These are phyloP conservation scores for Drosophila mettleri DNA, from an alignment of 2,888 invertebrate genomes.

Conservation along the genomic window DNA sequence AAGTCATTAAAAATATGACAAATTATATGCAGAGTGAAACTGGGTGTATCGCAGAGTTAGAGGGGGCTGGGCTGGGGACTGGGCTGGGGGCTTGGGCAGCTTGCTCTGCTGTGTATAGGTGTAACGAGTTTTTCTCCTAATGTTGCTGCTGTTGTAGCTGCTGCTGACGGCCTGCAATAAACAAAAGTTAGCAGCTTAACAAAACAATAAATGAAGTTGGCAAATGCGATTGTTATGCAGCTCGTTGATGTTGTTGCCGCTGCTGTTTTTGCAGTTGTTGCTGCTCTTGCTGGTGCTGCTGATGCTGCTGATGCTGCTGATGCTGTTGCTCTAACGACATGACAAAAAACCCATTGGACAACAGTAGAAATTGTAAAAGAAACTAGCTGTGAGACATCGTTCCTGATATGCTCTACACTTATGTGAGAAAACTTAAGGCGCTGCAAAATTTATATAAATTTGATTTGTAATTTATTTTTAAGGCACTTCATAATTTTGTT, in stretches of 20 bases:
- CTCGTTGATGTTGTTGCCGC: conserved; percentile 21
- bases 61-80: too few species aligned
- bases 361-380: conserved; percentile 9
- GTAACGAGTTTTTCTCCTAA: conserved; percentile 44
- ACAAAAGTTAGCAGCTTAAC: conserved; percentile 80
- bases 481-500: too few species aligned
- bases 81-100: not conserved
- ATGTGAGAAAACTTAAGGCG: not conserved
- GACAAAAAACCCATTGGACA: conserved; percentile 44
- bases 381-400: conserved; percentile 15
- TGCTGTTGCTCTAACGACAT: conserved; percentile 28
- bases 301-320: not conserved
- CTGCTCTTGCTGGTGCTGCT: conserved; percentile 6
- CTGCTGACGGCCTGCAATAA: conserved; percentile 70
- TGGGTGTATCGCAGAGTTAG: not conserved
- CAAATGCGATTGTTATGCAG: conserved; percentile 76
- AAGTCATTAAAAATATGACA: conserved; percentile 80
- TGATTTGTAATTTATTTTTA: too few species aligned
- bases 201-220: conserved; percentile 81
- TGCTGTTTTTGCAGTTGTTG: too few species aligned
- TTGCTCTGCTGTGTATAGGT: not conserved
- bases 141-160: conserved; percentile 32
- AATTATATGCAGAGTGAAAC: conserved; percentile 59
- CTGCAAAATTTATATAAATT: too few species aligned
- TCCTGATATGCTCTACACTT: conserved; percentile 31